Evolutionary conservation across 2,113 vertebrate species (phyloP).

Genomic region (Tricholaema leucomelas): DNA sequence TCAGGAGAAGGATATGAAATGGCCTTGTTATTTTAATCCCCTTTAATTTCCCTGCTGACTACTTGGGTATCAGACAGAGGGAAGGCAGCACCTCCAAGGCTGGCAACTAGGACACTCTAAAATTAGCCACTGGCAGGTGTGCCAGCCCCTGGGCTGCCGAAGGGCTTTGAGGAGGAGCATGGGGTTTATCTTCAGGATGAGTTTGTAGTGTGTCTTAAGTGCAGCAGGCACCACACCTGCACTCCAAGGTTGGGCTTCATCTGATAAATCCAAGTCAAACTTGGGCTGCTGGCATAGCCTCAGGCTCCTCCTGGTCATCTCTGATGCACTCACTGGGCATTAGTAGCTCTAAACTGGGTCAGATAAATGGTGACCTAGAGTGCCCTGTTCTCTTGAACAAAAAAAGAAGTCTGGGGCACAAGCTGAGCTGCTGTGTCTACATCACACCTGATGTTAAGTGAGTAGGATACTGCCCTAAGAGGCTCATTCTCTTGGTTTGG

Average conservation of each 20-base stretch:
- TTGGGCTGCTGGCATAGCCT: not conserved
- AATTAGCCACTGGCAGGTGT: not conserved
- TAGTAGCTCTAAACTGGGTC: not conserved
- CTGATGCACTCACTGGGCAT: not conserved
- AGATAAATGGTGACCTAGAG: not conserved
- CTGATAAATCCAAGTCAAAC: not conserved
- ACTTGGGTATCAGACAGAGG: not conserved
- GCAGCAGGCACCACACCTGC: not conserved
- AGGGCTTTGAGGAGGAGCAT: not conserved
- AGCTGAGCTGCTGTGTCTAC: not conserved
- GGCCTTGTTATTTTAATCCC: not conserved
- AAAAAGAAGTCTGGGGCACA: not conserved
- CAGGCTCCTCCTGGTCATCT: not conserved
- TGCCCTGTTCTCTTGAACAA: not conserved
- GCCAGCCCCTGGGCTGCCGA: not conserved
- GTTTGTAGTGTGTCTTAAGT: not conserved
- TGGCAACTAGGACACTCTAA: not conserved
- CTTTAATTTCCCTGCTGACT: not conserved
- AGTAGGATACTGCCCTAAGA: not conserved
- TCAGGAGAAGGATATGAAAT: not conserved
- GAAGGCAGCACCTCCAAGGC: not conserved
- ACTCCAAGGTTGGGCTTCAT: not conserved
- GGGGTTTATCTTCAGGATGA: not conserved
- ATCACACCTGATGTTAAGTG: accelerated
- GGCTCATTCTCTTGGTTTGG: not conserved